phyloP scores from a whole-genome alignment of 2,888 invertebrate species.

The Plebejus anna region DNA sequence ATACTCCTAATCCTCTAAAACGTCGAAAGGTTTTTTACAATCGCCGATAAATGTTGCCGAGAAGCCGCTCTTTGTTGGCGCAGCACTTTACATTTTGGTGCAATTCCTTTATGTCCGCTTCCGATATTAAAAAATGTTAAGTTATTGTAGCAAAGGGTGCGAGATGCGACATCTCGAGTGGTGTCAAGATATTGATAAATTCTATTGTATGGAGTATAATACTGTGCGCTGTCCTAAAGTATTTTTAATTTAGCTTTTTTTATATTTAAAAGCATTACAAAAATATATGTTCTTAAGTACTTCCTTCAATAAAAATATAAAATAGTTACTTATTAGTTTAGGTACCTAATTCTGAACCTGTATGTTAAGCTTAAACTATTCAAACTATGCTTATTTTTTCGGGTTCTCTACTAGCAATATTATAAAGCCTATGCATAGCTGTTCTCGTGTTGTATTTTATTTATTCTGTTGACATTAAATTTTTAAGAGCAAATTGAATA shows the following conservation, averaged over 20 bases:
- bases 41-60: constrained; percentile 16
- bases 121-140: constrained; percentile 9
- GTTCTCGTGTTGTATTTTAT: no score
- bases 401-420: no score
- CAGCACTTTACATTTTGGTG: not conserved
- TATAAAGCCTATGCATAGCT: no score
- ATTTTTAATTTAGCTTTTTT: not conserved
- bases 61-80: constrained; percentile 10
- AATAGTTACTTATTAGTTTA: no score
- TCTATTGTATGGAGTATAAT: not conserved
- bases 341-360: no score
- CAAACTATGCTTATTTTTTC: no score
- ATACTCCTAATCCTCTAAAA: constrained; percentile 56
- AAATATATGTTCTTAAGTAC: not conserved
- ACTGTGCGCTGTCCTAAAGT: not conserved
- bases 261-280: not conserved
- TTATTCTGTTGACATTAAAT: not conserved
- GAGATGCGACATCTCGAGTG: not conserved
- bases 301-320: no score
- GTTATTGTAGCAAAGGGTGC: not conserved
- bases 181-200: not conserved
- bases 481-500: not conserved
- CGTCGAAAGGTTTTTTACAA: constrained; percentile 30
- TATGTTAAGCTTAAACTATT: no score
- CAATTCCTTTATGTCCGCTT: constrained; percentile 2